Evolutionary conservation across 2,113 vertebrate species (phyloP).

Genomic region (Sander lucioperca): DNA sequence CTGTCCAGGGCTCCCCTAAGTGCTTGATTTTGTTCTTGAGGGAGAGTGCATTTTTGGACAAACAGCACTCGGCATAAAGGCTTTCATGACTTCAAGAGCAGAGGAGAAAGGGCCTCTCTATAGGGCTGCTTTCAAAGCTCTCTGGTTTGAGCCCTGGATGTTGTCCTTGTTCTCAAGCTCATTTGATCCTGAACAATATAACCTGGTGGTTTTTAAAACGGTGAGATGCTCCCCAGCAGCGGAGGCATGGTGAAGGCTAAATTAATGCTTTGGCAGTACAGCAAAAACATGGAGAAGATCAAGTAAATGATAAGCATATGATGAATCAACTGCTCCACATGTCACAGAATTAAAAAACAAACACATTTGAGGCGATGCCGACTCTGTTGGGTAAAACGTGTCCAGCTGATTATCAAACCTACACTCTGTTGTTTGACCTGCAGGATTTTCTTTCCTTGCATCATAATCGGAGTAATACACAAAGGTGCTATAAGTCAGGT

Average conservation of each 20-base stretch:
- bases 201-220: background rate
- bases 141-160: constrained; percentile 14
- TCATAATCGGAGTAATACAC: no score
- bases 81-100: constrained; percentile 40
- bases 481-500: no score
- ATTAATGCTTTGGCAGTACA: background rate
- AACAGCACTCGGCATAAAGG: constrained; percentile 38
- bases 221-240: background rate
- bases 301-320: background rate
- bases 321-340: background rate
- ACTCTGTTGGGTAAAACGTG: no score
- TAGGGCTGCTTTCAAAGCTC: constrained; percentile 27
- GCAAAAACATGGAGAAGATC: background rate
- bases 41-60: constrained; percentile 30
- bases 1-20: constrained; percentile 44
- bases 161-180: constrained; percentile 2
- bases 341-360: background rate
- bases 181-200: background rate
- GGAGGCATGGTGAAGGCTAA: background rate
- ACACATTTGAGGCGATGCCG: no score
- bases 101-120: constrained; percentile 6
- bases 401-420: no score
- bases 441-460: no score
- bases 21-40: constrained; percentile 10
- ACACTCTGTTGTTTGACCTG: no score